Evolutionary conservation across 2,888 invertebrate species (phyloP).

Genomic region (Limenitis arthemis): DNA sequence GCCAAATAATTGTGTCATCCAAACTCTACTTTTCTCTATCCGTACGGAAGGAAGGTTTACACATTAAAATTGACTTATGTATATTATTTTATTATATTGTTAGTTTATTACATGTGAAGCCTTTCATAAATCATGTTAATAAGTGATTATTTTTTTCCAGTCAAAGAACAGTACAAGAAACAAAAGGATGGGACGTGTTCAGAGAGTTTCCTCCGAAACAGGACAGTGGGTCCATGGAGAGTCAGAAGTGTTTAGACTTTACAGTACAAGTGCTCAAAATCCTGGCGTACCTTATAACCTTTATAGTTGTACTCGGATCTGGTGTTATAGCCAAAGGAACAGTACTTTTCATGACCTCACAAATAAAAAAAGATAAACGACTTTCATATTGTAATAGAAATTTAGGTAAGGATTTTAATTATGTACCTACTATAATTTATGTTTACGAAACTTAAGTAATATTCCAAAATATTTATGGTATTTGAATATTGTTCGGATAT

Average conservation of each 20-base stretch:
- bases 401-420: constrained; percentile 73
- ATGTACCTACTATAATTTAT: not conserved
- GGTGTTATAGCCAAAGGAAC: constrained; percentile 92
- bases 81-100: no score
- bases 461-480: no score
- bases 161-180: constrained; percentile 87
- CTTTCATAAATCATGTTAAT: not conserved
- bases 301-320: constrained; percentile 85
- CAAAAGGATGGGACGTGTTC: constrained; percentile 98
- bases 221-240: constrained; percentile 91
- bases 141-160: constrained; percentile 60
- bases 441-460: not conserved
- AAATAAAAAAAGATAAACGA: constrained; percentile 82
- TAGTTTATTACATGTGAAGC: no score
- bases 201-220: constrained; percentile 91
- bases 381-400: constrained; percentile 88
- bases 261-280: constrained; percentile 89
- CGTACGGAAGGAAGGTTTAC: no score
- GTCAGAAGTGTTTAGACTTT: constrained; percentile 88
- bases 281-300: constrained; percentile 88
- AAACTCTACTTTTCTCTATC: no score
- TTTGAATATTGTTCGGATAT: no score
- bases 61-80: no score
- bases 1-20: no score
- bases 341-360: constrained; percentile 93